These are phyloP conservation scores for Drosophila robusta DNA, from an alignment of 2,888 invertebrate species.

Conservation along the genomic window DNA sequence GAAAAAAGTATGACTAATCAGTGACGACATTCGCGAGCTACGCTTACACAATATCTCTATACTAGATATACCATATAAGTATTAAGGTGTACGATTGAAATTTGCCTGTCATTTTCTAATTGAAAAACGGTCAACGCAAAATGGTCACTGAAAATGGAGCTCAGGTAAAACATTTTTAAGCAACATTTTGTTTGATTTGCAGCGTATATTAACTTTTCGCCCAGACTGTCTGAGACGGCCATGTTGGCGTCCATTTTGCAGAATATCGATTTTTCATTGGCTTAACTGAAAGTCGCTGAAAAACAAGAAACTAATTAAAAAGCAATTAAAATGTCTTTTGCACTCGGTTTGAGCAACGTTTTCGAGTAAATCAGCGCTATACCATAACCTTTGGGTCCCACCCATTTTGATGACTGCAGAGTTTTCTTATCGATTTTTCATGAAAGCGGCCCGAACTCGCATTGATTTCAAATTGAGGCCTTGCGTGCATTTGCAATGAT, in stretches of 20 bases:
- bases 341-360: neutral
- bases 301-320: slow-evolving; percentile 7
- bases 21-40: slow-evolving; percentile 81
- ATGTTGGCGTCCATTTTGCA: slow-evolving; percentile 84
- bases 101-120: slow-evolving; percentile 29
- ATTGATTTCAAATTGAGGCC: slow-evolving; percentile 27
- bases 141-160: slow-evolving; percentile 86
- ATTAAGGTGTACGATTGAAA: slow-evolving; percentile 20
- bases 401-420: slow-evolving; percentile 44
- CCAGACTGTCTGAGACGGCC: slow-evolving; percentile 69
- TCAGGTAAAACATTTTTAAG: slow-evolving; percentile 80
- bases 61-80: slow-evolving; percentile 60
- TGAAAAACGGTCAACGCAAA: slow-evolving; percentile 53
- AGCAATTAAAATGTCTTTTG: slow-evolving; percentile 16
- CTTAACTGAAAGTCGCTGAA: slow-evolving; percentile 56
- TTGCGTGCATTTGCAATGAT: slow-evolving; percentile 35
- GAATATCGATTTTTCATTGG: slow-evolving; percentile 83
- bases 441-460: neutral
- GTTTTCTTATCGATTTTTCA: slow-evolving; percentile 72
- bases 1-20: slow-evolving; percentile 81
- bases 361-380: neutral
- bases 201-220: slow-evolving; percentile 34
- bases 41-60: slow-evolving; percentile 83
- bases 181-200: slow-evolving; percentile 17
- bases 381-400: slow-evolving; percentile 36